Base-by-base conservation (phyloP, 2,113 vertebrate species). In the Lamprotornis superbus region DNA sequence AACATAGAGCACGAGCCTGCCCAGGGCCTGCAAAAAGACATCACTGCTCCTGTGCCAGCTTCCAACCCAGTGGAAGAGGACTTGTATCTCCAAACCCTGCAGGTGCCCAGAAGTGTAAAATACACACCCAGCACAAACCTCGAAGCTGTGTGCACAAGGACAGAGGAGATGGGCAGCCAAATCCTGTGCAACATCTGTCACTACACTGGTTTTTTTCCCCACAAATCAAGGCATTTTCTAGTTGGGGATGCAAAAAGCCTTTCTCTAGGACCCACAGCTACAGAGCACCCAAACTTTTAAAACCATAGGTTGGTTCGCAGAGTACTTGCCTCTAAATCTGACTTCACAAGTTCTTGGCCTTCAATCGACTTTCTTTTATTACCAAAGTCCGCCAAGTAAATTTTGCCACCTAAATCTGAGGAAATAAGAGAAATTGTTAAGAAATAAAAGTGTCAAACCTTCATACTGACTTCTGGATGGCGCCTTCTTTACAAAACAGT, bases 351-450 rank as follows among this genome's bases (percentile, higher is more conserved):
- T 24, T 92, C 81, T 18, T 67, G 75, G 40, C 83, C 91, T 86
- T 92, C 91, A 69, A 47, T 69, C 40, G 40, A 42, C 30, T 57
- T 65, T 42, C 87, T 81, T 88, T 93, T 97, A 50, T 97, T 89
- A 88, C 97, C 96, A 68, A 98, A 98, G 90, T 98, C 98, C 2
- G 92, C 96, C 94, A 98, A 80, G 68, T 77, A 92, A 87, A 97
- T 74, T 64, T 85, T 96, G 55, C 95, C 92, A 78, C 69, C 50
- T 90, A 87, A 94, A 97, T 98, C 98, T 98, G 93, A 87, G 42
- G 68, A 59, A 77, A 73, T 24, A 92, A 93, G 57, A 94, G 2
- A 83, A 76, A 81, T 17, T 31, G 11, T 80, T 78, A 95, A 59
- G 10, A 86, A 74, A 46, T 37, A 44, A 50, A 11, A 11, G 16